Base-by-base conservation (phyloP, 2,113 vertebrate species). In the Aspiorhynchus laticeps region DNA sequence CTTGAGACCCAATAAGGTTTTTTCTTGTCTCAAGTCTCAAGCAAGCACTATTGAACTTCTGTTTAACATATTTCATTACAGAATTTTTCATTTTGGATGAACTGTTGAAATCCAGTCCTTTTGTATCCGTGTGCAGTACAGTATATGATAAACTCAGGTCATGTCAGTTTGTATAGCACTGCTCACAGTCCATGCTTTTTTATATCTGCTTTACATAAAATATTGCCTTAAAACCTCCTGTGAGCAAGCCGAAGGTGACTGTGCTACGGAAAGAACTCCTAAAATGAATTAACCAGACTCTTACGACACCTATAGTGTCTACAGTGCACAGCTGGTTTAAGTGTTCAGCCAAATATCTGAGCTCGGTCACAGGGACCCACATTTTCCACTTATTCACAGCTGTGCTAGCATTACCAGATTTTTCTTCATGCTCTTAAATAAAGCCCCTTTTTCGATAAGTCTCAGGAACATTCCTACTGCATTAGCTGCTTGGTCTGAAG, bases 401-500 rank as follows among this genome's bases (percentile, higher is more conserved):
- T 79, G 77, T 79, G 28, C 77, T 38, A 61, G 51, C 21, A 80
- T 38, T 38, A 61, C 53, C 19, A 61, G 2, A 26, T 81, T 59
- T 59, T 75, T 59, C 1, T 76, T 3, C 5, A 11, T 24, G 67
- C 41, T 3, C 33, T n/a, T 69, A 17, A 24, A 46, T 26, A 26
- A 65, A 83, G 51, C 46, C 10, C n/a, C 0, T 63, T 56, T 41
- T 46, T 74, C 41, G 5, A 65, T 63, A 48, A 63, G 56, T 61
- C 77, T 69, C 51, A 59, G 41, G 67, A 85, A 75, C 53, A 83
- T 86, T 88, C 78, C 71, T 81, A 11, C 82, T n/a, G 79, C 46
- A 59, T 51, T 63, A 87, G 69, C 26, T 75, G 24, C 33, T 41
- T 12, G 31, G 73, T 31, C 53, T 53, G 33, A 51, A 46, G 65